Conservation (phyloP, 2,113 vertebrate genomes). For the Macaca fascicularis region T2T-MFA8v1.1 NC_088377.1:89591501-89592000, state of each 20-base stretch:
- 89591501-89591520: conserved; percentile 80
- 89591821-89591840: conserved; percentile 78
- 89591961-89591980: neutral
- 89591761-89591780: conserved; percentile 80
- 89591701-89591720: conserved; percentile 91
- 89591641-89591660: conserved; percentile 92
- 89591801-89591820: conserved; percentile 72
- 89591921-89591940: conserved; percentile 47
- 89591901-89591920: conserved; percentile 57
- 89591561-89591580: neutral
- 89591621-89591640: conserved; percentile 89
- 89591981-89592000: neutral
- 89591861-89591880: conserved; percentile 30
- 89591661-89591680: conserved; percentile 93
- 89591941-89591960: conserved; percentile 45
- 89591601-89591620: conserved; percentile 87
- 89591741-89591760: conserved; percentile 88
- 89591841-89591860: conserved; percentile 43
- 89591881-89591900: neutral
- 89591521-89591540: conserved; percentile 80
- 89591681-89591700: conserved; percentile 91
- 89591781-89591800: conserved; percentile 81
- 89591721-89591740: conserved; percentile 89
- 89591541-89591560: conserved; percentile 38
- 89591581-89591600: conserved; percentile 5